A percentile compares a stretch with the other conserved stretches of the same genome.
These are phyloP conservation scores for Coturnix japonica DNA, from an alignment of 2,113 vertebrate genomes.

Conservation along the genomic window DNA sequence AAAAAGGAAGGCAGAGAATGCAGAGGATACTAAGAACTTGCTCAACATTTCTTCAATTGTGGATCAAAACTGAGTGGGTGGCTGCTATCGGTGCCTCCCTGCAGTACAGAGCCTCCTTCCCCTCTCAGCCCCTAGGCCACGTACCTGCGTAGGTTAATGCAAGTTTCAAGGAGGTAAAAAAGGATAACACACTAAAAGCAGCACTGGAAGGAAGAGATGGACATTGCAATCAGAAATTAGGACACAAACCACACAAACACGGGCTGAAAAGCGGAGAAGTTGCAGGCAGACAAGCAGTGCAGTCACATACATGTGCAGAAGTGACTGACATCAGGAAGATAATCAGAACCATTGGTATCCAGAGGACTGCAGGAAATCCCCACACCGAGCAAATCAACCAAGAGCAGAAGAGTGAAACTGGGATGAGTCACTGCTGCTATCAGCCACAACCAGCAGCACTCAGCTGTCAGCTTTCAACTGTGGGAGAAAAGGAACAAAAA, in stretches of 20 bases:
- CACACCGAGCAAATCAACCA: not conserved
- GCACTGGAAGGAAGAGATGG: not conserved
- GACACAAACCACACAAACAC: accelerated
- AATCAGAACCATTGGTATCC: not conserved
- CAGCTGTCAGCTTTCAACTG: not conserved
- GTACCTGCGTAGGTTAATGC: not conserved
- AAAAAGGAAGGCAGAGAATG: not conserved
- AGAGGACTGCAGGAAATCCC: not conserved
- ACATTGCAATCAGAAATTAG: not conserved
- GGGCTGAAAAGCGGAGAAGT: not conserved
- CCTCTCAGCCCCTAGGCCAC: not conserved
- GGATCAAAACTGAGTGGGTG: not conserved
- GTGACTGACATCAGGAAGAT: not conserved
- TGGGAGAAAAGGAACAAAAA: not conserved
- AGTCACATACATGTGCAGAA: not conserved
- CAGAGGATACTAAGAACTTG: not conserved
- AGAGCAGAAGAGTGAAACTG: not conserved
- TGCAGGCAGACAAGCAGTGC: not conserved
- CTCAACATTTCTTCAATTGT: not conserved
- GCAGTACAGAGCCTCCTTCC: not conserved
- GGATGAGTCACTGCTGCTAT: conserved; percentile 5
- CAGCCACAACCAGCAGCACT: not conserved
- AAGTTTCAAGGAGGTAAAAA: not conserved
- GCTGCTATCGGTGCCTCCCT: not conserved
- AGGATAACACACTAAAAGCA: not conserved